A percentile compares a stretch with the other conserved stretches of the same genome.
Evolutionary conservation across 2,888 invertebrate species (phyloP).

Genomic region (Chironomus riparius): DNA sequence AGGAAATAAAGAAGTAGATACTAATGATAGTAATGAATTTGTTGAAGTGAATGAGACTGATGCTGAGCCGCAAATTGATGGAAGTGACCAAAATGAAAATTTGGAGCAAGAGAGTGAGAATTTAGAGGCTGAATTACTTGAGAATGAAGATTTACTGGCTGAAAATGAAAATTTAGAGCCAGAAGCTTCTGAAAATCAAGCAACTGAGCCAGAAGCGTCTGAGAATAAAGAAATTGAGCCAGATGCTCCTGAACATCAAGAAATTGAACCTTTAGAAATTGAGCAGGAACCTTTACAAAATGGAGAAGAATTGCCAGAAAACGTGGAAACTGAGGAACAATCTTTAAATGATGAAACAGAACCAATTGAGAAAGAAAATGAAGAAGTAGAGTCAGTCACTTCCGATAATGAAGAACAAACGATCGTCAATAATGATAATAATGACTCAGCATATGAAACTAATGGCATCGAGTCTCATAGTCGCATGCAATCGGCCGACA

Average conservation of each 20-base stretch:
- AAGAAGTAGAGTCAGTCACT: slow-evolving; percentile 20
- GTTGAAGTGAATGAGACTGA: slow-evolving; percentile 3
- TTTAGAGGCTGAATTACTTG: slow-evolving; percentile 30
- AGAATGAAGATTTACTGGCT: slow-evolving; percentile 28
- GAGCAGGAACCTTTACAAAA: neutral
- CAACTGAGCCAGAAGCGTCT: neutral
- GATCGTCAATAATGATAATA: slow-evolving; percentile 29
- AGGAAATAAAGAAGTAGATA: neutral
- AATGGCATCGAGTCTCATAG: slow-evolving; percentile 31
- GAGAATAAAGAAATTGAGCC: neutral
- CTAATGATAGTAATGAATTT: neutral
- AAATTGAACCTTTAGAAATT: neutral
- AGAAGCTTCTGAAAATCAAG: slow-evolving; percentile 31
- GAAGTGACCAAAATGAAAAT: neutral
- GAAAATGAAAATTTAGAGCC: neutral
- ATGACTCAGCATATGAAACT: slow-evolving; percentile 33
- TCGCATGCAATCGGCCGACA: slow-evolving; percentile 28
- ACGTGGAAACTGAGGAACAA: slow-evolving; percentile 26
- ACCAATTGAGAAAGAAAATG: neutral
- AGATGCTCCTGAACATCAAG: neutral
- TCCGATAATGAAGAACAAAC: slow-evolving; percentile 27
- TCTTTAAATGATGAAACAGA: neutral
- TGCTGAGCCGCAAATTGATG: neutral
- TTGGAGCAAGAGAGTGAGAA: slow-evolving; percentile 31
- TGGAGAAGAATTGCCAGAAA: slow-evolving; percentile 22